Conservation (phyloP, 2,797 vertebrate species). For the Mionectes olivaceus region DNA sequence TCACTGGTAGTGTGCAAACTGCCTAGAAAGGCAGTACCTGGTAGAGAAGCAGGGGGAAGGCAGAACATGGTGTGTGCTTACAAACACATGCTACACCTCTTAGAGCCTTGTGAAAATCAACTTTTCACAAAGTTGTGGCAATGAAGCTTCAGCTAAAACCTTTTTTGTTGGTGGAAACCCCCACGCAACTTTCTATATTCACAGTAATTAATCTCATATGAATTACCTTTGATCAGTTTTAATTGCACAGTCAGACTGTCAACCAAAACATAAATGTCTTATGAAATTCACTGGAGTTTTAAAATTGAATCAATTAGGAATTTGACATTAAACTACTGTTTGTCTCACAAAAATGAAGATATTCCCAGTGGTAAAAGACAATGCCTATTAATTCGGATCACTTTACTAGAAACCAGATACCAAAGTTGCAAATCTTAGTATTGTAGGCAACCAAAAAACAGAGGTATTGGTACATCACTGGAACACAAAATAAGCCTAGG, state of each 20-base stretch:
- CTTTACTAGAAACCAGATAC: neutral
- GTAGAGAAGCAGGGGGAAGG: neutral
- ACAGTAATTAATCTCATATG: conserved; percentile 28
- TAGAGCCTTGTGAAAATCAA: neutral
- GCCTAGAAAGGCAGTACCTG: neutral
- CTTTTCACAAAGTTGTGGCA: neutral
- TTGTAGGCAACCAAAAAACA: neutral
- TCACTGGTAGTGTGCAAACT: neutral
- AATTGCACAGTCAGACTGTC: neutral
- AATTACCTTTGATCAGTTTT: conserved; percentile 6
- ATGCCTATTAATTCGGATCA: neutral
- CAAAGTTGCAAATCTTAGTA: neutral
- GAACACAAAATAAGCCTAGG: neutral
- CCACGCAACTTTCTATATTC: neutral
- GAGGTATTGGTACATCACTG: neutral
- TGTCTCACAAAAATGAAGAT: neutral
- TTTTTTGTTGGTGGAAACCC: neutral
- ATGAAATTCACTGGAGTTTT: neutral
- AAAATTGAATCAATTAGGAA: neutral
- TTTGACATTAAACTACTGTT: neutral
- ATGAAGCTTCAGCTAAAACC: neutral
- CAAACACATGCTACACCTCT: accelerated
- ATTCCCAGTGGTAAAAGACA: neutral
- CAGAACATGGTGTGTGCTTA: neutral
- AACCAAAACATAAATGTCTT: neutral